phyloP scores from a whole-genome alignment of 1,140 invertebrate species.

The Chlorops oryzae region DNA sequence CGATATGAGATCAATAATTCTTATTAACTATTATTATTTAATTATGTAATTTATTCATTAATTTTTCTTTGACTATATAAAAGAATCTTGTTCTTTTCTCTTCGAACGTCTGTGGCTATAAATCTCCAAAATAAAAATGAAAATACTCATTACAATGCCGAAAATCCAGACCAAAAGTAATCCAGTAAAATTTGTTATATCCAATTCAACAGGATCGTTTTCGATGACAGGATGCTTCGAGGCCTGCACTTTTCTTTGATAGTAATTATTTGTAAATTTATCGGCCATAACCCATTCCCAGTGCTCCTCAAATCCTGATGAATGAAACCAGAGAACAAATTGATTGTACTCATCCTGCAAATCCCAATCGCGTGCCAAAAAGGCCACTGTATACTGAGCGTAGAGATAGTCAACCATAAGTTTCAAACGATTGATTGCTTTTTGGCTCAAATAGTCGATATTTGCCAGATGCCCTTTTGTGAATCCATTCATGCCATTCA shows the following conservation, averaged over 20 bases:
- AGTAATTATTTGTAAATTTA: constrained; percentile 28
- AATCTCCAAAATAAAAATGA: constrained; percentile 23
- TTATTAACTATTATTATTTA: too few species aligned
- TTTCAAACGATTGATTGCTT: constrained; percentile 30
- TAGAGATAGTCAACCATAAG: constrained; percentile 41
- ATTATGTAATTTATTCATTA: too few species aligned
- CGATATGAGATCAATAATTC: too few species aligned
- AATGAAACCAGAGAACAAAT: constrained; percentile 29
- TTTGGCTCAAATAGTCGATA: constrained; percentile 25
- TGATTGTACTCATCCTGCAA: constrained; percentile 26
- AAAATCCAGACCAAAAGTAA: constrained; percentile 32
- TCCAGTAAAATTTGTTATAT: constrained; percentile 34
- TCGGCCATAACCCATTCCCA: constrained; percentile 40
- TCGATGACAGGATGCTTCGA: constrained; percentile 26
- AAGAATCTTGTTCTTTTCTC: too few species aligned
- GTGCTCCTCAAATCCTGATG: constrained; percentile 34
- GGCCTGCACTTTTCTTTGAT: constrained; percentile 32
- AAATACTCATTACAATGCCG: constrained; percentile 29
- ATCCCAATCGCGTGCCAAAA: constrained; percentile 35
- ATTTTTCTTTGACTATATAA: too few species aligned
- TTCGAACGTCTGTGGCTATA: not conserved
- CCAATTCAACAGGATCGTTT: constrained; percentile 32
- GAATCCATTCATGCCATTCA: not conserved
- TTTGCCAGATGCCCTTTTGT: constrained; percentile 29
- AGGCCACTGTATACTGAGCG: constrained; percentile 21